These are phyloP conservation scores for Gallirallus australis DNA, from an alignment of 2,797 vertebrate genomes.

Conservation along the genomic window DNA sequence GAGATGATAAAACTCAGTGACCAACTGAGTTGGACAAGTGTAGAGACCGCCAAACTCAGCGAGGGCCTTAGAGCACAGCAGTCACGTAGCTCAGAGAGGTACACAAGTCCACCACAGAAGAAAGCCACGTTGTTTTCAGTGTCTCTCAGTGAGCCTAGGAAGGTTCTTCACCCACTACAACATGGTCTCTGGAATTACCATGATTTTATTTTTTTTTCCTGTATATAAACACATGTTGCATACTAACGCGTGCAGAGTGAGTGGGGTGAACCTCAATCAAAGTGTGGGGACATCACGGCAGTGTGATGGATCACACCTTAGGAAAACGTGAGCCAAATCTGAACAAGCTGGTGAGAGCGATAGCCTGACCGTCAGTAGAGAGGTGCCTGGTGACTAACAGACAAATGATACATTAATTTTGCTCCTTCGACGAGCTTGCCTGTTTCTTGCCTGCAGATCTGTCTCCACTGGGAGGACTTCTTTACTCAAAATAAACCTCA, in stretches of 20 bases:
- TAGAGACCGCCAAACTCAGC: not conserved
- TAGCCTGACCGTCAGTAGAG: not conserved
- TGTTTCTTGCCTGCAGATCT: not conserved
- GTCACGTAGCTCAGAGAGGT: accelerated
- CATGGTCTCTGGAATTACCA: not conserved
- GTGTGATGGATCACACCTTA: accelerated
- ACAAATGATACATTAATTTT: not conserved
- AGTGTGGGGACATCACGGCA: not conserved
- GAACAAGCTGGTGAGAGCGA: not conserved
- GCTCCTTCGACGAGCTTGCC: not conserved
- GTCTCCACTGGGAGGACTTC: not conserved
- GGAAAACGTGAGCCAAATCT: accelerated
- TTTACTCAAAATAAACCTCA: not conserved
- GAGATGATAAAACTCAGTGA: not conserved
- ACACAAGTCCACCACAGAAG: not conserved
- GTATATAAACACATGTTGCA: accelerated
- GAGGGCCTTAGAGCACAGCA: not conserved
- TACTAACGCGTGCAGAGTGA: not conserved
- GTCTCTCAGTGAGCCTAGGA: not conserved
- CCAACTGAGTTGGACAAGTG: not conserved
- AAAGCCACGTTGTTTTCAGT: accelerated
- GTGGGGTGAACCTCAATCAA: not conserved
- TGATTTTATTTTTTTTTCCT: not conserved
- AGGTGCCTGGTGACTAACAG: not conserved
- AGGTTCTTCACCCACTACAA: not conserved